A percentile compares a stretch with the other conserved stretches of the same genome.
These are phyloP conservation scores for Bellardia pandia DNA, from an alignment of 2,888 invertebrate genomes.

Conservation along the genomic window DNA sequence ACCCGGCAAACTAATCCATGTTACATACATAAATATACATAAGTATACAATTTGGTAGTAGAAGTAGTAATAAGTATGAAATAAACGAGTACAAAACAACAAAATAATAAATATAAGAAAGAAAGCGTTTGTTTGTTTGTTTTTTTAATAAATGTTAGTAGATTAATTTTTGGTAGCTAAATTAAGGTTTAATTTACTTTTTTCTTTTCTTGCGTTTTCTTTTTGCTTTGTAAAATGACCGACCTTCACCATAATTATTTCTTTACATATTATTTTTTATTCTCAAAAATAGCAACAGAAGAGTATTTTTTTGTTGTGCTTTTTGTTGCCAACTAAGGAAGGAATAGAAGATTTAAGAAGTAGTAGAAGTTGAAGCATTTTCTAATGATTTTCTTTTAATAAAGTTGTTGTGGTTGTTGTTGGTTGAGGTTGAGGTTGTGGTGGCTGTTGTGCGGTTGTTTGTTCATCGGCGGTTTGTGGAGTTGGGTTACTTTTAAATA, in stretches of 20 bases:
- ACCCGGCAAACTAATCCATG: conserved; percentile 36
- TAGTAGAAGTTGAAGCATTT: conserved; percentile 39
- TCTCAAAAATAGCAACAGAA: conserved; percentile 12
- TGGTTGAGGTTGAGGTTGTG: conserved; percentile 21
- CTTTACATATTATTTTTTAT: conserved; percentile 48
- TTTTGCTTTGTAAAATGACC: conserved; percentile 64
- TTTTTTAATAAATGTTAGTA: conserved; percentile 64
- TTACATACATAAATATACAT: background rate
- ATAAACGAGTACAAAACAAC: background rate
- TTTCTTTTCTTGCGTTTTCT: conserved; percentile 20
- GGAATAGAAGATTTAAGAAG: conserved; percentile 42
- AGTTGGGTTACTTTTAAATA: conserved; percentile 75
- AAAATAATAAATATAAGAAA: conserved; percentile 12
- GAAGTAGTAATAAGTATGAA: background rate
- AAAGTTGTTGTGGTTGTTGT: conserved; percentile 53
- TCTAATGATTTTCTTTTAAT: conserved; percentile 60
- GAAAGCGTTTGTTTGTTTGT: background rate
- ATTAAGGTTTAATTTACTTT: conserved; percentile 54
- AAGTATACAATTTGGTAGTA: conserved; percentile 2
- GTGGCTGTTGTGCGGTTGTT: conserved; percentile 56
- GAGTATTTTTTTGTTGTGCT: conserved; percentile 2
- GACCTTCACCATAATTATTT: conserved; percentile 68
- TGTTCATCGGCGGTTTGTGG: conserved; percentile 69
- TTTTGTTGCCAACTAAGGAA: conserved; percentile 46
- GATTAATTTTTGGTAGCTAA: conserved; percentile 60